Evolutionary conservation across 1,140 invertebrate genomes (phyloP).

Genomic region (Trissolcus basalis): DNA sequence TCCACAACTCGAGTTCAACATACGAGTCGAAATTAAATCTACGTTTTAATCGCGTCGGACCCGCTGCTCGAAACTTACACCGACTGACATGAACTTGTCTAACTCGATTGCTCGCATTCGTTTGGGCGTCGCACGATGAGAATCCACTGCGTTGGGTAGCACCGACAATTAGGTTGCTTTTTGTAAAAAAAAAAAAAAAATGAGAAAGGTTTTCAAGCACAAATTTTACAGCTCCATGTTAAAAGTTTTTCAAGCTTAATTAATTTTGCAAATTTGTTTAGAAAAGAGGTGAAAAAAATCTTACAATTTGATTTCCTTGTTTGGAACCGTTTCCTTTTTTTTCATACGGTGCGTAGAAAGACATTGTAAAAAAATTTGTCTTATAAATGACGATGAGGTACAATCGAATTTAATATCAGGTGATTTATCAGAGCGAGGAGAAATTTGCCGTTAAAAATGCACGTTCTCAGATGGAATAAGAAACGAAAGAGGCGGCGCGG

Average conservation of each 20-base stretch:
- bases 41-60: slow-evolving; percentile 43
- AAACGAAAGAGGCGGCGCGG: slow-evolving; percentile 42
- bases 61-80: slow-evolving; percentile 29
- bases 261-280: no score
- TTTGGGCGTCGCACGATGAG: slow-evolving; percentile 10
- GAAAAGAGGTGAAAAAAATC: no score
- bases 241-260: no score
- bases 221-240: no score
- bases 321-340: no score
- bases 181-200: slow-evolving; percentile 7
- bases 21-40: slow-evolving; percentile 42
- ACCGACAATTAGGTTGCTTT: slow-evolving; percentile 15
- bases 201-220: neutral
- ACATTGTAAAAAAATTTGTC: no score
- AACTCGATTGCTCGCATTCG: slow-evolving; percentile 31
- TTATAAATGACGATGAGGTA: slow-evolving; percentile 31
- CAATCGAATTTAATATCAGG: slow-evolving; percentile 33
- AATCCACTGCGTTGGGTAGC: neutral
- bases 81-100: slow-evolving; percentile 28
- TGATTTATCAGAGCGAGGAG: slow-evolving; percentile 22
- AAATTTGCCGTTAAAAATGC: slow-evolving; percentile 52
- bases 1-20: slow-evolving; percentile 25
- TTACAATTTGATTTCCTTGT: no score
- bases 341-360: no score
- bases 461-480: slow-evolving; percentile 49